Evolutionary conservation across 1,140 invertebrate genomes (phyloP).

Genomic region (Ganaspis sp.): DNA sequence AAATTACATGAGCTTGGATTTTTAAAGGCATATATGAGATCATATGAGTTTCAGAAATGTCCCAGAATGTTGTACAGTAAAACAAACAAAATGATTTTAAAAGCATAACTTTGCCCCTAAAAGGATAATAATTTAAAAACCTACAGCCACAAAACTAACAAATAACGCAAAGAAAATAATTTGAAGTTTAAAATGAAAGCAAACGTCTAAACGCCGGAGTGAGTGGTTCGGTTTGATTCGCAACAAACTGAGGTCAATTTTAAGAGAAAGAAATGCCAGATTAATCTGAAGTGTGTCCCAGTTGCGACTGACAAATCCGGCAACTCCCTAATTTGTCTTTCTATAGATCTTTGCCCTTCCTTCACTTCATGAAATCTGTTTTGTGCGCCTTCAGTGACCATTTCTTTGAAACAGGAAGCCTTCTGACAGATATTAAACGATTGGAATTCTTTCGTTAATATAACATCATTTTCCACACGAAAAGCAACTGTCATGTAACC

Average conservation of each 20-base stretch:
- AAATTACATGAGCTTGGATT: too few relatives aligned
- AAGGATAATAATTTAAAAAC: too few relatives aligned
- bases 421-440: background rate
- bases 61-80: too few relatives aligned
- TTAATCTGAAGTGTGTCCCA: background rate
- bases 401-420: background rate
- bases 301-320: background rate
- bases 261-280: background rate
- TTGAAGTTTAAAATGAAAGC: background rate
- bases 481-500: background rate
- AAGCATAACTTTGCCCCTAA: too few relatives aligned
- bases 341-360: background rate
- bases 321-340: background rate
- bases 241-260: background rate
- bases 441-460: background rate
- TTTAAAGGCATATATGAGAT: too few relatives aligned
- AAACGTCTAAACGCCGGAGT: background rate
- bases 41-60: too few relatives aligned
- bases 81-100: too few relatives aligned
- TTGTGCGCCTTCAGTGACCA: background rate
- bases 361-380: background rate
- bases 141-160: too few relatives aligned
- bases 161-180: too few relatives aligned
- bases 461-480: background rate
- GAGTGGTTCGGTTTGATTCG: background rate